Base-by-base conservation (phyloP, 2,888 invertebrate genomes). In the Rhopalosiphum nymphaeae region DNA sequence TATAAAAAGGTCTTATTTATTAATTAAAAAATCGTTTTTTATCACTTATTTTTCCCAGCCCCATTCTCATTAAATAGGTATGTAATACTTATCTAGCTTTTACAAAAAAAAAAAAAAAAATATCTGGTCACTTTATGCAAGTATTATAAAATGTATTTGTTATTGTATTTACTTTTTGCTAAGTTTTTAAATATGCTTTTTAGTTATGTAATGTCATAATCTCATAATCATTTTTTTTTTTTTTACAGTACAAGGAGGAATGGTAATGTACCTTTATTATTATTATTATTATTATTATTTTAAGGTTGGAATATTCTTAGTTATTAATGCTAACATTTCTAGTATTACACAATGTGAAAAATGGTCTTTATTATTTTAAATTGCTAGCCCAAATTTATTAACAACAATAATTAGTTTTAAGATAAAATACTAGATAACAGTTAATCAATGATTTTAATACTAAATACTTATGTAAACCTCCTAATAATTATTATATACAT, bases 171-270 rank as follows among this genome's bases (percentile, higher is more conserved):
- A 9, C 0, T 21, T 21, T 36, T 36, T 78, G 21, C 21, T 36
- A 36, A 42, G 7, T 21, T 36, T 21, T 78, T 57, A 57, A n/a
- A 36, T 21, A 78, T 36, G 2, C 21, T 36, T 78, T 9, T 21
- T 7, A 78, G 16, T 78, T 36, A 16, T 49, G 49, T 49, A 1
- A 21, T 36, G 21, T 36, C 3, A 26, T 78, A 9, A 78, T 78
- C 4, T 10, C 36, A n/a, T 88, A 29, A 89, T 56, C n/a, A 56
- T 57, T 85, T 42, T 44, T 91, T 91, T 93, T 85, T 86, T 44
- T 94, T 90, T 91, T 94, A 3, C 86, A 94, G 94, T 86, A 44
- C 94, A 86, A 94, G 94, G 94, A 94, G 94, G 94, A 90, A 94
- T 94, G 94, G 94, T 94, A 94, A 94, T 94, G 94, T 94, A 94